Evolutionary conservation across 1,140 invertebrate genomes (phyloP).

Genomic region (Chrysopa pallens): DNA sequence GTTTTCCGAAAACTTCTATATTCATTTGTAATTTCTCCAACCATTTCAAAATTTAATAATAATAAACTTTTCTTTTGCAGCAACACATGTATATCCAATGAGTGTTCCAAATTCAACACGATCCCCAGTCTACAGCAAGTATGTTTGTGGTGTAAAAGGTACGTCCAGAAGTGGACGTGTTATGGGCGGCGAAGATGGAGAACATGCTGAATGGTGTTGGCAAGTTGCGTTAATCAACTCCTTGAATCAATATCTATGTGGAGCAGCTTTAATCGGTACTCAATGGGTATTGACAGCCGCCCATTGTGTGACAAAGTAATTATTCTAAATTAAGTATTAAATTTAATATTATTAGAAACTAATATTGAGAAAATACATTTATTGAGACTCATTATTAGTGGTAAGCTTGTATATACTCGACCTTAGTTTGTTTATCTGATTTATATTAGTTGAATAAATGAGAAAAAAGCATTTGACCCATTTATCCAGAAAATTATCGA

Average conservation of each 20-base stretch:
- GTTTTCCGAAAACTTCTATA: no score
- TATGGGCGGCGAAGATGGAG: slow-evolving; percentile 78
- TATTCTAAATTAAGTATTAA: slow-evolving; percentile 8
- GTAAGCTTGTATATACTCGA: no score
- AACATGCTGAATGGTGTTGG: slow-evolving; percentile 88
- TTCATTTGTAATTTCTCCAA: no score
- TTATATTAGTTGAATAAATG: no score
- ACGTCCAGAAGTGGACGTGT: slow-evolving; percentile 41
- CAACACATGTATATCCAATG: no score
- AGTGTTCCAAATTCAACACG: slow-evolving; percentile 22
- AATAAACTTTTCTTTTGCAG: no score
- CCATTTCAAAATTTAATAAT: no score
- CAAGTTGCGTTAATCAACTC: slow-evolving; percentile 88
- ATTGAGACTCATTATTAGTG: no score
- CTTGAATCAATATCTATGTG: slow-evolving; percentile 87
- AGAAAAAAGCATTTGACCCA: not conserved
- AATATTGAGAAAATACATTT: not conserved
- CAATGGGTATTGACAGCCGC: slow-evolving; percentile 91
- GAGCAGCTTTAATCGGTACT: slow-evolving; percentile 82
- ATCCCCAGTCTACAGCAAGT: slow-evolving; percentile 64
- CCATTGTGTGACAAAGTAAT: slow-evolving; percentile 89
- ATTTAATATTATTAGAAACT: not conserved
- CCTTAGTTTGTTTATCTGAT: no score
- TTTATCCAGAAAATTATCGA: not conserved
- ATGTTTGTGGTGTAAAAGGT: slow-evolving; percentile 73